phyloP scores from a whole-genome alignment of 1,140 invertebrate species.

The Cheumatopsyche charites region DNA sequence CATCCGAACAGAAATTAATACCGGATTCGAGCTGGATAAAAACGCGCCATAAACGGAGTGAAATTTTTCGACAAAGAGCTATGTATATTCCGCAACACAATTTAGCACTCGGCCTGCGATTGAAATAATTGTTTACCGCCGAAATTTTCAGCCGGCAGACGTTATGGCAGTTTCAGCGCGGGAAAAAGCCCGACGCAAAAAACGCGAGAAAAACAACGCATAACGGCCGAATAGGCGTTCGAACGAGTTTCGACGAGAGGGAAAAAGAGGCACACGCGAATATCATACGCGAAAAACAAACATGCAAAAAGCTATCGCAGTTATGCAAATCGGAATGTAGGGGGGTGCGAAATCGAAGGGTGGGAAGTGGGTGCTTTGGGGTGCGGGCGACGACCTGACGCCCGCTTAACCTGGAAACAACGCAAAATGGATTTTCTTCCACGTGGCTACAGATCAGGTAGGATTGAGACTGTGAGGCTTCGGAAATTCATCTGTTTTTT shows the following conservation, averaged over 20 bases:
- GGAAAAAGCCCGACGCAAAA: background rate
- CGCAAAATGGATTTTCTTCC: constrained; percentile 36
- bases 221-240: constrained; percentile 21
- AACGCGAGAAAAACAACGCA: background rate
- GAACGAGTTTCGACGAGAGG: background rate
- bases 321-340: constrained; percentile 29
- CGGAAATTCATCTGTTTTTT: background rate
- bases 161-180: constrained; percentile 1
- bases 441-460: background rate
- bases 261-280: no score
- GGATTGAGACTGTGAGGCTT: background rate
- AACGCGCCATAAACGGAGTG: background rate
- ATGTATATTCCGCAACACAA: background rate
- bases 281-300: constrained; percentile 37
- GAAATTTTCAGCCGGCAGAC: background rate
- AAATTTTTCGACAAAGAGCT: background rate
- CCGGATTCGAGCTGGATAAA: background rate
- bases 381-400: constrained; percentile 26
- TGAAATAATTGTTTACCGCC: constrained; percentile 2
- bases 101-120: background rate
- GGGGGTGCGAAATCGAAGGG: no score
- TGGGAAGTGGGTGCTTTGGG: background rate
- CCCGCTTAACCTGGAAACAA: constrained; percentile 31
- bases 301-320: constrained; percentile 33
- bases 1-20: background rate